Percentiles rank a stretch among this genome's conserved stretches.
These are phyloP conservation scores for Gymnocypris eckloni DNA, from an alignment of 2,797 vertebrate species.

Conservation along the genomic window DNA sequence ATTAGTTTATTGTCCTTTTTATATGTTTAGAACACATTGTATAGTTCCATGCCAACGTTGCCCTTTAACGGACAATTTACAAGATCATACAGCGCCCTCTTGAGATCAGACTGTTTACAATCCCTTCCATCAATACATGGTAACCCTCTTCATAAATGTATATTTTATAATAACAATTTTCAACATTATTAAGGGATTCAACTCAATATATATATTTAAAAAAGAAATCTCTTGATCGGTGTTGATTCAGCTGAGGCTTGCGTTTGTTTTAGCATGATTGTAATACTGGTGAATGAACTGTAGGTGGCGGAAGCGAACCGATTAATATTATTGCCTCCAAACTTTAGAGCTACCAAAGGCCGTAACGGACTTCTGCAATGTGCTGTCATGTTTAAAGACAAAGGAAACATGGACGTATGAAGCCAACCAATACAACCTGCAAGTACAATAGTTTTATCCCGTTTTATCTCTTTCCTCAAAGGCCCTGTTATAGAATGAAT, in stretches of 20 bases:
- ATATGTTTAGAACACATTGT: neutral
- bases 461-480: neutral
- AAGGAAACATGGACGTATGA: neutral
- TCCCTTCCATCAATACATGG: neutral
- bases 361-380: neutral
- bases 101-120: neutral
- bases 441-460: neutral
- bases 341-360: neutral
- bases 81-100: slow-evolving; percentile 27
- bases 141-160: neutral
- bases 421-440: neutral
- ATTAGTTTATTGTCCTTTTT: neutral
- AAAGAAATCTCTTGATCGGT: no score
- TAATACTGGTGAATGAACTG: slow-evolving; percentile 10
- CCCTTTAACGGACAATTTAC: neutral
- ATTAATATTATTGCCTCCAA: neutral
- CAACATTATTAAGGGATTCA: neutral
- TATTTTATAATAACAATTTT: neutral
- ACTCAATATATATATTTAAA: neutral
- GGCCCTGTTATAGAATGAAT: neutral
- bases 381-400: neutral
- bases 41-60: neutral
- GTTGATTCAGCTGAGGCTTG: no score
- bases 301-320: slow-evolving; percentile 42
- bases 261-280: neutral